A percentile compares a stretch with the other conserved stretches of the same genome.
These are phyloP conservation scores for Phortica variegata DNA, from an alignment of 1,140 invertebrate species.

Conservation along the genomic window DNA sequence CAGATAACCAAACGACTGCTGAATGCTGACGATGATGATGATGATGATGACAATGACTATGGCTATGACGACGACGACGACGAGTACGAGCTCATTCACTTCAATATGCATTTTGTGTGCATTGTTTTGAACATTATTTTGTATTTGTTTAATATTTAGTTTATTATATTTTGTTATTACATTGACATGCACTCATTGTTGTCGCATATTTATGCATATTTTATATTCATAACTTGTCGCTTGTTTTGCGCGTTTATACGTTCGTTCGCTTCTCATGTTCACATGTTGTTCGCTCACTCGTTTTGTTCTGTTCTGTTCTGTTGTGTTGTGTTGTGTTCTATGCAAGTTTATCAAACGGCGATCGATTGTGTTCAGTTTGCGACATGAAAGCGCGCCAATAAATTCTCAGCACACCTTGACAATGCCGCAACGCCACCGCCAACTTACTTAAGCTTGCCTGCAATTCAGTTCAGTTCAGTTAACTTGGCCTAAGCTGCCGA, in stretches of 20 bases:
- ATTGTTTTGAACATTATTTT: constrained; percentile 21
- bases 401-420: constrained; percentile 47
- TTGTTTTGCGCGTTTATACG: constrained; percentile 2
- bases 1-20: constrained; percentile 25
- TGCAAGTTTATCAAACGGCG: constrained; percentile 41
- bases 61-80: neutral
- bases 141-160: constrained; percentile 50
- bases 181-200: constrained; percentile 34
- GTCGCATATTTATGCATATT: constrained; percentile 49
- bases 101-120: neutral
- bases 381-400: constrained; percentile 26
- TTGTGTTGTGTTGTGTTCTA: constrained; percentile 8
- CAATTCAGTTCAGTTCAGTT: neutral
- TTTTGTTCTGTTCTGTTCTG: constrained; percentile 9
- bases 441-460: neutral
- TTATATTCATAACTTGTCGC: constrained; percentile 54
- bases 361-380: constrained; percentile 29
- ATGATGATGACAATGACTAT: neutral
- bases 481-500: no score
- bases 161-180: constrained; percentile 48
- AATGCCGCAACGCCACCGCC: constrained; percentile 7
- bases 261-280: no score
- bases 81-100: constrained; percentile 5
- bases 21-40: neutral
- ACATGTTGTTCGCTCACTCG: constrained; percentile 20